These are phyloP conservation scores for Acanthis flammea DNA, from an alignment of 2,797 vertebrate species.

Conservation along the genomic window DNA sequence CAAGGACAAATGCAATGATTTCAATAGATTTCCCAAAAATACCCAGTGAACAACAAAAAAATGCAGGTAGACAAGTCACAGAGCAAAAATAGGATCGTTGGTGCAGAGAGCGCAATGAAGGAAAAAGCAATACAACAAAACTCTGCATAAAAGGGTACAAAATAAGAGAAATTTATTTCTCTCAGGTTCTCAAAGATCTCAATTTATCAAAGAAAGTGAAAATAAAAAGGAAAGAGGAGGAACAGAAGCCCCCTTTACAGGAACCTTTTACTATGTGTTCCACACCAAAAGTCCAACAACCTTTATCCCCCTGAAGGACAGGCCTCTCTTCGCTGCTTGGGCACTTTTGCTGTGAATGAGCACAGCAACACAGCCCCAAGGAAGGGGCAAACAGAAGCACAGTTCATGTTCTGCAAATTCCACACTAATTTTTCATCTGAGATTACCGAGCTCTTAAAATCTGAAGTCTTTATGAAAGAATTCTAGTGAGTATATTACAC, in stretches of 20 bases:
- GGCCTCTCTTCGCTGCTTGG: not conserved
- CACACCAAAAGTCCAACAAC: not conserved
- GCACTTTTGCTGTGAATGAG: not conserved
- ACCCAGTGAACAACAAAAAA: not conserved
- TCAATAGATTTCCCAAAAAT: not conserved
- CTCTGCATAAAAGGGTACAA: not conserved
- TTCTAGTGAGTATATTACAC: not conserved
- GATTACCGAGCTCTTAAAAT: not conserved
- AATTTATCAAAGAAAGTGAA: not conserved
- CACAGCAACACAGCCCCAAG: not conserved
- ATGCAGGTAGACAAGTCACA: not conserved
- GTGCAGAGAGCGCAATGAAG: not conserved
- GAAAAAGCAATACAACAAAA: not conserved
- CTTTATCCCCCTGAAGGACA: not conserved
- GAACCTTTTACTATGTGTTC: not conserved
- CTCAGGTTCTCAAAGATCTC: not conserved
- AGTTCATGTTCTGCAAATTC: not conserved
- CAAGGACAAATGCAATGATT: not conserved
- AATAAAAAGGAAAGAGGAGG: not conserved
- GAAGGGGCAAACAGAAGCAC: not conserved
- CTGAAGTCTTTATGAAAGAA: not conserved
- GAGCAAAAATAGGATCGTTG: rapidly evolving
- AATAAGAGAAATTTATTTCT: not conserved
- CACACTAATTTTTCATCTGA: not conserved
- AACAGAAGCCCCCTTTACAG: not conserved